Base-by-base conservation (phyloP, 2,797 vertebrate species). In the Euphonia xanthogaster region DNA sequence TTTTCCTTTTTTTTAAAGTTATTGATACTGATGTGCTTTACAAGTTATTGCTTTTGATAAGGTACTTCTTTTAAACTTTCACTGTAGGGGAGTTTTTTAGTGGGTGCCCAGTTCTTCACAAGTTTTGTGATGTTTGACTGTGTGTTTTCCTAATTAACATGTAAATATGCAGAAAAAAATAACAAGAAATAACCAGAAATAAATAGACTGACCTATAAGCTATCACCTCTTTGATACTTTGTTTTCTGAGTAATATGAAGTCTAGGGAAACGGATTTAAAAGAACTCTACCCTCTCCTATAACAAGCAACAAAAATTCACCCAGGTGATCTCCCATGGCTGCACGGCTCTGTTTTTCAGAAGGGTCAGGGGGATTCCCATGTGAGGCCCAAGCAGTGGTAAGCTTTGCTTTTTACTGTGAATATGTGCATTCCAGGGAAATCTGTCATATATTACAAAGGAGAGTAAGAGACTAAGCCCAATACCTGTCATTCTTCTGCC, bases 1-100 rank as follows among this genome's bases (percentile, higher is more conserved):
- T 95, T 27, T 68, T 90, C 25, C 7, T 16, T 73, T 42, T 84
- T 65, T 94, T 88, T 50, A 30, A 83, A 86, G 62, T 65, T 93
- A 75, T 65, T 93, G 90, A 67, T 78, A 40, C 51, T 47, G 33
- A 10, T 39, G 79, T 77, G 51, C 9, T 75, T 48, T 44, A 51
- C 1, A 37, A 37, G 13, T 28, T 30, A 53, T 6, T 33, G 9
- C 17, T 82, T 76, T 33, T 51, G 13, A 33, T 30, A 37, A 61
- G 7, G 11, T 37, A 4, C 4, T 51, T 51, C 67, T 50, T 66
- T 90, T 31, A 86, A 16, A 18, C 11, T 63, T 85, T 74, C 19
- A 58, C 3, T 53, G 4, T 4, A 18, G 19, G 18, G 14, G 3
- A 28, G n/a, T 39, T 63, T 3, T 72, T 90, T 83, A 24, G 6